Base-by-base conservation (phyloP, 1,140 invertebrate genomes). In the Drosophila bocqueti region DNA sequence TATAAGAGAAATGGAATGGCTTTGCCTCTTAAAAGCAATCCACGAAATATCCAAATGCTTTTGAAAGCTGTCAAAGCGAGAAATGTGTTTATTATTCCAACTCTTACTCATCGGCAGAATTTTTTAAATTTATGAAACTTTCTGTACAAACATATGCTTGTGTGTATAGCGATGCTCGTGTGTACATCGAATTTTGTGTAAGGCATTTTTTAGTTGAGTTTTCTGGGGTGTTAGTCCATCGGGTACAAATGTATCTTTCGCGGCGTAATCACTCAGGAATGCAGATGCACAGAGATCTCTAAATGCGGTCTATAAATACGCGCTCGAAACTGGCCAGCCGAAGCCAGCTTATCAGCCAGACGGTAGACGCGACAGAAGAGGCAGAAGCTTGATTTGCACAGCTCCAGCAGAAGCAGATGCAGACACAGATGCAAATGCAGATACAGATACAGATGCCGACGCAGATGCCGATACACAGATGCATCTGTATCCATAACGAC, bases 101-200 rank as follows among this genome's bases (percentile, higher is more conserved):
- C 64, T 50, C 66, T 42, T 59, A 18, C 29, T 36, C 52, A 72
- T 60, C 21, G n/a, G 34, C 4, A 38, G 18, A 38, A 9, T 24
- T 38, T 55, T 40, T 38, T 60, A 50, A 31, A 50, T 43, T 42
- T 73, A 73, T 73, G 69, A 73, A 73, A 72, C 69, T 72, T 42
- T 73, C 67, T 73, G 69, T 73, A 73, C 29, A 52, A 18, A 34
- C 21, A 21, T 24, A 36, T 29, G 11, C 29, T 21, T 46, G 2
- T 31, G n/a, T 42, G 36, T 60, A 4, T 47, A 8, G n/a, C 47
- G 11, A 24, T 26, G 54, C 45, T 72, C 38, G 52, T 47, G 66
- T 73, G 66, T 72, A 72, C 69, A 73, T 49, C 18, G 54, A 72
- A 73, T 72, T 73, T 73, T 50, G 69, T 73, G 69, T 73, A 73